Percentiles rank a stretch among this genome's conserved stretches.
Evolutionary conservation across 2,113 vertebrate genomes (phyloP).

Genomic region (Calidris pugnax): DNA sequence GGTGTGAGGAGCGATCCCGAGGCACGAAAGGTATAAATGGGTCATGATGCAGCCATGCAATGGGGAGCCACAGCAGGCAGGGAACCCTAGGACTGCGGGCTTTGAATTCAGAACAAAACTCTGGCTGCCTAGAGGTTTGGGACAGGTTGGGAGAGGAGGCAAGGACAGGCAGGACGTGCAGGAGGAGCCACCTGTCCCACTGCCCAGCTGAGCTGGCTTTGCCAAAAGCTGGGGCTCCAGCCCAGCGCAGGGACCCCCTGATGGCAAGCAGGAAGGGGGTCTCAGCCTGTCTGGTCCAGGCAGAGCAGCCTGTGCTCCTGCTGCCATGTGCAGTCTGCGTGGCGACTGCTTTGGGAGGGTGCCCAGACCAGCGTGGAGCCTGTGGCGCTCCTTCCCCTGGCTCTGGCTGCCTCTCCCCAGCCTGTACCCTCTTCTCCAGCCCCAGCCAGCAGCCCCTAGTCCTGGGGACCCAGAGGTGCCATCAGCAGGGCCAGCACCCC

Average conservation of each 20-base stretch:
- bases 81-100: not conserved
- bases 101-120: not conserved
- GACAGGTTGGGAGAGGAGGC: not conserved
- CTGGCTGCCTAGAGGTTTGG: not conserved
- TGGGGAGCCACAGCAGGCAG: not conserved
- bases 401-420: not conserved
- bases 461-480: not conserved
- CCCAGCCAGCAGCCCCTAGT: too few relatives aligned
- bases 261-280: not conserved
- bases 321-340: rapidly evolving
- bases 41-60: not conserved
- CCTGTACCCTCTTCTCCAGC: too few relatives aligned
- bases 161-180: not conserved
- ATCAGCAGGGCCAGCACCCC: not conserved
- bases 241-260: not conserved
- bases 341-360: not conserved
- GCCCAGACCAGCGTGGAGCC: not conserved
- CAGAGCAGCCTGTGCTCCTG: not conserved
- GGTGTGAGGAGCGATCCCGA: not conserved
- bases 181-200: not conserved
- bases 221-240: not conserved
- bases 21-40: not conserved
- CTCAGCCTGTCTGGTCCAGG: rapidly evolving
- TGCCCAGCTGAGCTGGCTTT: not conserved
- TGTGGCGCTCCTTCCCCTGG: not conserved